phyloP scores from a whole-genome alignment of 2,888 invertebrate species.

The Spilarctia lutea region DNA sequence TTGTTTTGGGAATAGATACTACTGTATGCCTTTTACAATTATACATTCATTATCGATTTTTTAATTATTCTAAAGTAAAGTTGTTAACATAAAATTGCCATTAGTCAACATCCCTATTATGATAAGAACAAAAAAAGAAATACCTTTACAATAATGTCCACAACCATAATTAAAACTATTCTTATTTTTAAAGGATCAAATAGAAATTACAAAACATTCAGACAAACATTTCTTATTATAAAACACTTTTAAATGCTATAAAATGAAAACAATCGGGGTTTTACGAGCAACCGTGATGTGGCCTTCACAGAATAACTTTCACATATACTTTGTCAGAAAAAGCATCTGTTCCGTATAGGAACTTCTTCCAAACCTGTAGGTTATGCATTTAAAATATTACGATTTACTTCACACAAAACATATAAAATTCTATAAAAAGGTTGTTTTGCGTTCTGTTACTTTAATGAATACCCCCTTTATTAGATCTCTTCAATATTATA shows the following conservation, averaged over 20 bases:
- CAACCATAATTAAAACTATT: constrained; percentile 49
- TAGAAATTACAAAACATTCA: constrained; percentile 21
- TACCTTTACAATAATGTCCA: constrained; percentile 34
- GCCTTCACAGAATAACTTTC: background rate
- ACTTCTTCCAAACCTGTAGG: background rate
- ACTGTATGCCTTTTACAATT: too few relatives aligned
- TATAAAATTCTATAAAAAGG: too few relatives aligned
- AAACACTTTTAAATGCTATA: constrained; percentile 15
- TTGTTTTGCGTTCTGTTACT: too few relatives aligned
- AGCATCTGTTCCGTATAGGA: background rate
- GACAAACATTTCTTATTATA: background rate
- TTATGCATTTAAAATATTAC: background rate
- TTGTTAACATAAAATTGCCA: too few relatives aligned
- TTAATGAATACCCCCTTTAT: too few relatives aligned
- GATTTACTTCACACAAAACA: too few relatives aligned
- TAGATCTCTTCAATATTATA: too few relatives aligned
- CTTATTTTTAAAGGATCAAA: constrained; percentile 38
- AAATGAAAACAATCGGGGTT: constrained; percentile 26
- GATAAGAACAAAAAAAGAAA: background rate
- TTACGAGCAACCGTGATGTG: constrained; percentile 18
- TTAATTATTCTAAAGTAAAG: too few relatives aligned
- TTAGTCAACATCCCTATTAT: background rate
- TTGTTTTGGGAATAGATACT: background rate
- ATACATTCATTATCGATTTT: too few relatives aligned
- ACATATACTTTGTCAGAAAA: background rate